Conservation (phyloP, 2,113 vertebrate species). For the Cinclus mexicanus region DNA sequence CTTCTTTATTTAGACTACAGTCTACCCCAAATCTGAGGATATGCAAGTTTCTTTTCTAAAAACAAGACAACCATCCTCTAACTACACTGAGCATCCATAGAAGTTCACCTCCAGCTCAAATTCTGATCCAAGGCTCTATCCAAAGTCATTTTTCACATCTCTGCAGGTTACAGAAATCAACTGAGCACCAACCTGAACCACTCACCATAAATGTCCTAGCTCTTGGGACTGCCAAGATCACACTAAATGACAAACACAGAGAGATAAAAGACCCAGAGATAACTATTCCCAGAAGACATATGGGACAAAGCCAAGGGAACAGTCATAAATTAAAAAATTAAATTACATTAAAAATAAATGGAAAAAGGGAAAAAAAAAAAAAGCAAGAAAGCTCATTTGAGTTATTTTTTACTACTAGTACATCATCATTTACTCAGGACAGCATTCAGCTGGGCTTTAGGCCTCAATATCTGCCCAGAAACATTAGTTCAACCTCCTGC, state of each 20-base stretch:
- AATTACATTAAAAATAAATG: no score
- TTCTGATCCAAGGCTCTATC: not conserved
- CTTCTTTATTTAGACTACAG: not conserved
- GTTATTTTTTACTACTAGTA: not conserved
- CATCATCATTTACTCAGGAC: not conserved
- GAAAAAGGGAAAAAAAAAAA: not conserved
- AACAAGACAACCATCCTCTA: not conserved
- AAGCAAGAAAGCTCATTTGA: not conserved
- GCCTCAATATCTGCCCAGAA: not conserved
- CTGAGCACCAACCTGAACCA: not conserved
- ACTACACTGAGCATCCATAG: not conserved
- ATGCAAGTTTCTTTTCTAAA: not conserved
- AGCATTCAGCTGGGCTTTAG: not conserved
- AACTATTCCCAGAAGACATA: slow-evolving; percentile 20
- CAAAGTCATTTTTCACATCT: not conserved
- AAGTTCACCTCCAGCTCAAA: not conserved
- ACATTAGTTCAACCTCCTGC: not conserved
- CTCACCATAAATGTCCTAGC: not conserved
- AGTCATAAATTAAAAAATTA: not conserved
- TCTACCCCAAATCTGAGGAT: not conserved
- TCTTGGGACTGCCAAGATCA: not conserved
- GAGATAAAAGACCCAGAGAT: not conserved
- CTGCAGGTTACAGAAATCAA: not conserved
- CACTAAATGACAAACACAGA: not conserved
- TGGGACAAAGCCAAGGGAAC: not conserved